Percentiles rank a stretch among this genome's conserved stretches.
Evolutionary conservation across 2,888 invertebrate species (phyloP).

Genomic region (Acholoe squamosa): DNA sequence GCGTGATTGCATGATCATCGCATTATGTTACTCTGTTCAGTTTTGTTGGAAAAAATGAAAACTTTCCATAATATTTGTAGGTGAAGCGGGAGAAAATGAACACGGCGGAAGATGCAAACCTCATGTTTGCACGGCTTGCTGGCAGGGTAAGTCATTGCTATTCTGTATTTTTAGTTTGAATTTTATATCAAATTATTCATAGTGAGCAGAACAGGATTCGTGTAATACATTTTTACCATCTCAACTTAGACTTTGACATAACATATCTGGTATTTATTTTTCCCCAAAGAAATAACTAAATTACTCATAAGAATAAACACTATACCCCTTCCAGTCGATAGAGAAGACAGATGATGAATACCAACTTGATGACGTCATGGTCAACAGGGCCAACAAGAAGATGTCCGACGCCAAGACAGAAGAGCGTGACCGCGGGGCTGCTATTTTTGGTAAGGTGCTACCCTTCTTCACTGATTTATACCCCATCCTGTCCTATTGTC

Average conservation of each 20-base stretch:
- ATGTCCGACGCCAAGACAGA: conserved; percentile 85
- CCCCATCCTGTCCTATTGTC: no score
- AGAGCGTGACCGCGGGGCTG: conserved; percentile 75
- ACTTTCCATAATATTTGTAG: conserved; percentile 73
- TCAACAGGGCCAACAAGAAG: conserved; percentile 89
- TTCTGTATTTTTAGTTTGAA: no score
- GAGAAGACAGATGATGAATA: conserved; percentile 83
- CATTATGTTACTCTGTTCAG: no score
- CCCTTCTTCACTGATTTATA: no score
- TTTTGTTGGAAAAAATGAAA: no score
- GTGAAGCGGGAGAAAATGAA: conserved; percentile 89
- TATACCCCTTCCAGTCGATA: conserved; percentile 28
- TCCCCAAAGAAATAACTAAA: no score
- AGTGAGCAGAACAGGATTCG: no score
- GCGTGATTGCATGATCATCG: no score
- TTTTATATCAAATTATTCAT: no score
- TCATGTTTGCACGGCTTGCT: conserved; percentile 90
- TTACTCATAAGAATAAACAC: not conserved
- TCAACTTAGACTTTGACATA: no score
- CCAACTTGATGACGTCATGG: conserved; percentile 89
- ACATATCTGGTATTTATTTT: no score
- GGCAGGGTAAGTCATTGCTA: conserved; percentile 84
- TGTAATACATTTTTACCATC: no score
- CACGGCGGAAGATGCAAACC: conserved; percentile 91
- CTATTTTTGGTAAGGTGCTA: conserved; percentile 82